A percentile compares a stretch with the other conserved stretches of the same genome.
phyloP scores from a whole-genome alignment of 92 coral and sea anemone genomes.

The Phenganax marumi region DNA sequence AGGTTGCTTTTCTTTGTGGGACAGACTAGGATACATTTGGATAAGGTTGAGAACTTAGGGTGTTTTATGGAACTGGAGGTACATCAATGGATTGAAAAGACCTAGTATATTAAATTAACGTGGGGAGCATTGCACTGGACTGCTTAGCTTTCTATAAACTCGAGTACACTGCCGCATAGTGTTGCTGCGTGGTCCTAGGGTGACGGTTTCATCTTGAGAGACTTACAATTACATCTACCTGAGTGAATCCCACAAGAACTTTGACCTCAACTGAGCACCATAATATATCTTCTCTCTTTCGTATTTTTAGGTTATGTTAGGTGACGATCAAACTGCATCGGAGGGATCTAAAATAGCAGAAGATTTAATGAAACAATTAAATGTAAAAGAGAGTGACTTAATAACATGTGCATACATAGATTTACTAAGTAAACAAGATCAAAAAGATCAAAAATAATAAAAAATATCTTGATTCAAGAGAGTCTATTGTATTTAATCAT shows the following conservation, averaged over 20 bases:
- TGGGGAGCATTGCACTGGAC: background rate
- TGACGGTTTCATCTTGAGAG: too few relatives aligned
- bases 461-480: background rate
- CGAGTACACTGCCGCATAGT: background rate
- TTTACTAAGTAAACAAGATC: slow-evolving; percentile 51
- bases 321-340: slow-evolving; percentile 66
- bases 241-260: too few relatives aligned
- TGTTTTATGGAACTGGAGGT: slow-evolving; percentile 97
- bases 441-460: background rate
- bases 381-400: slow-evolving; percentile 68
- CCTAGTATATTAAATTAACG: background rate
- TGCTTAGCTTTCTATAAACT: too few relatives aligned
- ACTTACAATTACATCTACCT: too few relatives aligned
- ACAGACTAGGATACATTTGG: slow-evolving; percentile 93
- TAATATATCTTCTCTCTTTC: background rate
- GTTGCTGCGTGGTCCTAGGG: too few relatives aligned
- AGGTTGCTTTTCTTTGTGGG: slow-evolving; percentile 80
- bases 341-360: slow-evolving; percentile 84
- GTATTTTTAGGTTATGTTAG: slow-evolving; percentile 68
- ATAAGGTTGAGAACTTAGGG: slow-evolving; percentile 85
- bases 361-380: slow-evolving; percentile 73
- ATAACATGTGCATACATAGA: slow-evolving; percentile 88
- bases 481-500: background rate
- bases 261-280: background rate
- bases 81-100: background rate